These are phyloP conservation scores for Pomatorhinus ruficollis DNA, from an alignment of 2,113 vertebrate species.

Conservation along the genomic window DNA sequence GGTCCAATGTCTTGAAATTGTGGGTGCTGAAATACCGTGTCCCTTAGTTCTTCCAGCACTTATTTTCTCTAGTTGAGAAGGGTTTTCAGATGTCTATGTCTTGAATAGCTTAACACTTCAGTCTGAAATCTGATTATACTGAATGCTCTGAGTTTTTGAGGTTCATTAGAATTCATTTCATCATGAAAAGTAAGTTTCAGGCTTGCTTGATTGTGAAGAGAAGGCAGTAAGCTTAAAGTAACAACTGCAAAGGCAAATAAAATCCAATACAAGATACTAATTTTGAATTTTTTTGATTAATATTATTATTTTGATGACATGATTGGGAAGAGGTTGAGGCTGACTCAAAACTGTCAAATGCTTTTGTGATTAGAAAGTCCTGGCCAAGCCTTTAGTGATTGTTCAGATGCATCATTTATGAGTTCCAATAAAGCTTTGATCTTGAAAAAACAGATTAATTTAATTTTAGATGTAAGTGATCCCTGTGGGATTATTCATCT, in stretches of 20 bases:
- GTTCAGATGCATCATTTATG: background rate
- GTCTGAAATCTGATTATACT: background rate
- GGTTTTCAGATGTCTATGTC: background rate
- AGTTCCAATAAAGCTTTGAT: background rate
- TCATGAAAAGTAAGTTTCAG: background rate
- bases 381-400: background rate
- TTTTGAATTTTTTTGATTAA: background rate
- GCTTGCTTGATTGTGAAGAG: background rate
- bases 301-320: background rate
- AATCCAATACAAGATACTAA: background rate
- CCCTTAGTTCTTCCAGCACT: background rate
- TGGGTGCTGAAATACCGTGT: background rate
- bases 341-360: background rate
- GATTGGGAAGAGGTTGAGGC: background rate
- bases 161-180: background rate
- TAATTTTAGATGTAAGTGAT: background rate
- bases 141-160: background rate
- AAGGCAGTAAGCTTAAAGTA: background rate
- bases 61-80: background rate
- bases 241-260: background rate
- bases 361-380: background rate
- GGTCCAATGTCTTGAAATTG: background rate
- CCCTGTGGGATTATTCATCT: background rate
- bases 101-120: background rate
- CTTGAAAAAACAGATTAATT: background rate